Evolutionary conservation across 2,797 vertebrate species (phyloP).

Genomic region (Malurus leucopterus): DNA sequence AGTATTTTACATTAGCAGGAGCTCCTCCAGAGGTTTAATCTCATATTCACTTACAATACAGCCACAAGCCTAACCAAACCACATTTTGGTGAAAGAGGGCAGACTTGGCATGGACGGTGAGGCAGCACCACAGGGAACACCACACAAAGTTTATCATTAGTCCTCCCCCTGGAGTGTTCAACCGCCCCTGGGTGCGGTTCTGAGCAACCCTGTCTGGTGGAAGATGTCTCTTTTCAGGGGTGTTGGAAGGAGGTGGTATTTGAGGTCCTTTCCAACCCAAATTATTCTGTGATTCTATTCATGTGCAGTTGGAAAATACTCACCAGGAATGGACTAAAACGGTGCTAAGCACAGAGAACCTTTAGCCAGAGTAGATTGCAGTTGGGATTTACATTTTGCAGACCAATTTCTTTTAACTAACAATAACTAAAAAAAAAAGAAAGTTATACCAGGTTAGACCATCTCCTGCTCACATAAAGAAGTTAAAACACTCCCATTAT

Average conservation of each 20-base stretch:
- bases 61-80: background rate
- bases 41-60: background rate
- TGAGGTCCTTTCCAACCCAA: background rate
- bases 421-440: background rate
- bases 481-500: background rate
- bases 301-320: rapidly evolving
- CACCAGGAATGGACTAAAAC: background rate
- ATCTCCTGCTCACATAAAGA: background rate
- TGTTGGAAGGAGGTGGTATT: background rate
- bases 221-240: background rate
- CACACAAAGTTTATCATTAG: background rate
- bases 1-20: background rate
- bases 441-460: background rate
- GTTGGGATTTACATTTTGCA: background rate
- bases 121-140: background rate
- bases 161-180: background rate
- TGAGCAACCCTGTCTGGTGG: background rate
- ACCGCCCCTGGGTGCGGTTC: background rate
- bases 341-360: rapidly evolving
- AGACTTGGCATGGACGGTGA: background rate
- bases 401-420: background rate
- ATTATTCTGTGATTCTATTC: background rate
- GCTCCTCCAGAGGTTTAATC: background rate
- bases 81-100: background rate
- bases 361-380: background rate